Evolutionary conservation across 2,113 vertebrate genomes (phyloP).

Genomic region (Emydocephalus ijimae): DNA sequence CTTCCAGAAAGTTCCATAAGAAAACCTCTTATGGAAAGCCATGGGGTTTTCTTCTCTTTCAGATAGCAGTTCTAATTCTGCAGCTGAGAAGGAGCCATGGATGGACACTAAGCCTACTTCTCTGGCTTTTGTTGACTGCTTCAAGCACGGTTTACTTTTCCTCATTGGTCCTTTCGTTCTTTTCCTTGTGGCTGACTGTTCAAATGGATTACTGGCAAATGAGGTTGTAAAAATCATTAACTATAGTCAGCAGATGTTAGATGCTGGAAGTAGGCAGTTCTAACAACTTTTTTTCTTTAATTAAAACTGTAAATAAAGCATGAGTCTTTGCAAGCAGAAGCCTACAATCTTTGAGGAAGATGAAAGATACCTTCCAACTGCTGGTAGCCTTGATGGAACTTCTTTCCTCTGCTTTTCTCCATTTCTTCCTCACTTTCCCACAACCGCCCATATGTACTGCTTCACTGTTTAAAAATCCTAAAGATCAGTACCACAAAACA

Average conservation of each 20-base stretch:
- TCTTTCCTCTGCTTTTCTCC: conserved; percentile 26
- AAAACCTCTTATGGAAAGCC: background rate
- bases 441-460: conserved; percentile 48
- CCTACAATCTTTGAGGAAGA: conserved; percentile 16
- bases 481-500: conserved; percentile 56
- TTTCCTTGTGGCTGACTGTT: conserved; percentile 45
- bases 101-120: background rate
- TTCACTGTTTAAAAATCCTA: conserved; percentile 47
- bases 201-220: conserved; percentile 51
- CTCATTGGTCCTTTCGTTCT: background rate
- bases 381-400: conserved; percentile 26
- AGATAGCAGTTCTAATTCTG: background rate
- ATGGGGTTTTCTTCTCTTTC: background rate
- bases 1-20: background rate
- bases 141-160: conserved; percentile 32
- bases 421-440: conserved; percentile 5
- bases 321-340: conserved; percentile 48
- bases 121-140: conserved; percentile 32
- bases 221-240: conserved; percentile 59
- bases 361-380: conserved; percentile 36
- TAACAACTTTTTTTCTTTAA: conserved; percentile 57
- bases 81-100: background rate
- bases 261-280: conserved; percentile 40
- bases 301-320: conserved; percentile 67
- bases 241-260: conserved; percentile 36